Base-by-base conservation (phyloP, 2,797 vertebrate species). In the Tapera naevia region DNA sequence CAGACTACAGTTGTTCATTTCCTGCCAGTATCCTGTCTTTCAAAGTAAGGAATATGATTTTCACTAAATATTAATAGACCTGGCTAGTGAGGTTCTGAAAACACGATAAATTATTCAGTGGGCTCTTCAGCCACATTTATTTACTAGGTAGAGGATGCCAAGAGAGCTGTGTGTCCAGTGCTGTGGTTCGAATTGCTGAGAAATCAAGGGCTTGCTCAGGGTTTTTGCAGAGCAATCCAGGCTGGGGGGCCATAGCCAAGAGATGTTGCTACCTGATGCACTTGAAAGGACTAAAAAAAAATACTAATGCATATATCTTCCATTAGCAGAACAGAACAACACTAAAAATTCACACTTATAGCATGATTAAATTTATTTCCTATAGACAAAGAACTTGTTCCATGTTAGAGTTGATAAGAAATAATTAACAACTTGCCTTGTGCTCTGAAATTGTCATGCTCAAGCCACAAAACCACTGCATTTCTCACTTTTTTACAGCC, bases 61-160 rank as follows among this genome's bases (percentile, higher is more conserved):
- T 84, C 48, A 64, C 85, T 88, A 86, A 86, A 73, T 83, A 96
- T 64, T 92, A 89, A 90, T 87, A 7, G 10, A 9, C 24, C 69
- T 73, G 62, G 66, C 51, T 62, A 62, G 54, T 15, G 56, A 86
- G 66, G 80, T 86, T 75, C 82, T 89, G 71, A 84, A 92, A 93
- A 79, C 41, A 75, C 15, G 25, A 70, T 86, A 28, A 84, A 94
- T 93, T 84, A 95, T 88, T 95, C 66, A 91, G 48, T 1, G 7
- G 30, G 23, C 6, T 88, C 48, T 84, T 70, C 62, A 43, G 85
- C 76, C 89, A 84, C 66, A 43, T 84, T 79, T 81, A 60, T 70
- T 76, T 14, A 27, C n/a, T 51, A 7, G 13, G 50, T 76, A 70
- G 64, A 81, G 2, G 3, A 73, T 73, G 82, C 72, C 93, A 83